These are phyloP conservation scores for Salvelinus sp. DNA, from an alignment of 2,113 vertebrate species.

Conservation along the genomic window DNA sequence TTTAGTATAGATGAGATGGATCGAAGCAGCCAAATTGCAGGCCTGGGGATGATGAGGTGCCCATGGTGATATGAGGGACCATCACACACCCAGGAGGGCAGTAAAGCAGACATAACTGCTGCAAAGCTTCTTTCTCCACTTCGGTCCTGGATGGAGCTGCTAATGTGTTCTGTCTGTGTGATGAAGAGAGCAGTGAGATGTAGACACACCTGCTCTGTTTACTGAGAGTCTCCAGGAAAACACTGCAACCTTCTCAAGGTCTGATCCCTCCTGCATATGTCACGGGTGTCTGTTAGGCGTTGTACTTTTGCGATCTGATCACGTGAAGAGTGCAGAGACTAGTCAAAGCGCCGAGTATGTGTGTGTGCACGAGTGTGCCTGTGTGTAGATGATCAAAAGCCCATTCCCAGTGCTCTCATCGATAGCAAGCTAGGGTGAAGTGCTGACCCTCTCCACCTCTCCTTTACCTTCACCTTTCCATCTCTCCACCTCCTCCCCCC, in stretches of 20 bases:
- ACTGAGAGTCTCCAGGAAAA: no score
- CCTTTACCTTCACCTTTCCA: background rate
- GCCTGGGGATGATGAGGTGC: background rate
- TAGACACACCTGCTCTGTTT: background rate
- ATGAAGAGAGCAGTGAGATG: conserved; percentile 2
- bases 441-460: conserved; percentile 26
- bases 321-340: no score
- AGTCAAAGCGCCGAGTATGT: background rate
- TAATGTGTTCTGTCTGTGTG: background rate
- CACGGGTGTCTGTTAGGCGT: no score
- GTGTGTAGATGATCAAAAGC: background rate
- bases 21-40: background rate
- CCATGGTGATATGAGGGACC: background rate
- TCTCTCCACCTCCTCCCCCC: background rate
- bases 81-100: background rate
- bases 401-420: background rate
- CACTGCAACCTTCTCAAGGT: no score
- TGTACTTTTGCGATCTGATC: no score
- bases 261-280: no score
- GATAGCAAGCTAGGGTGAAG: conserved; percentile 25
- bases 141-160: background rate
- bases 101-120: background rate
- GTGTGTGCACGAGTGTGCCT: background rate
- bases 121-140: background rate
- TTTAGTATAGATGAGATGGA: background rate